Conservation (phyloP, 2,888 invertebrate species). For the Oscheius sp. region DNA sequence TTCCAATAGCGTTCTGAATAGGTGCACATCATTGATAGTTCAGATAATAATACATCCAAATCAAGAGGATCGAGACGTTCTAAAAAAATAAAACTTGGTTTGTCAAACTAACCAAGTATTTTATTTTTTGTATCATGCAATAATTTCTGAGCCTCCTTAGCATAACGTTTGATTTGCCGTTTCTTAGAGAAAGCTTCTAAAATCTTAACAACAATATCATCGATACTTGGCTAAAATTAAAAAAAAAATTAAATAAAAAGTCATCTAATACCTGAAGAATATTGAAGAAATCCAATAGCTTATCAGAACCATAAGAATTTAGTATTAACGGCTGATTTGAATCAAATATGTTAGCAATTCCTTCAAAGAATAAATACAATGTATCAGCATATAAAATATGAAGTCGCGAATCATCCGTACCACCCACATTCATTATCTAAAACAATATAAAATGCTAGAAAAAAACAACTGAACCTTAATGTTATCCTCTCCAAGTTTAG, state of each 20-base stretch:
- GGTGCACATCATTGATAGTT: conserved; percentile 89
- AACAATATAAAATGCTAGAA: background rate
- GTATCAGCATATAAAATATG: conserved; percentile 86
- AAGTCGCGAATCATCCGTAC: conserved; percentile 78
- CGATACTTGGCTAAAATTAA: conserved; percentile 39
- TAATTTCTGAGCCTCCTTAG: conserved; percentile 24
- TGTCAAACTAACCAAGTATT: background rate
- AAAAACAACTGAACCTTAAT: conserved; percentile 39
- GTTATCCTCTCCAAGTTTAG: conserved; percentile 73
- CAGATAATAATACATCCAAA: conserved; percentile 86
- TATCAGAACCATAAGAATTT: conserved; percentile 84
- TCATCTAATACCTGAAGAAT: conserved; percentile 77
- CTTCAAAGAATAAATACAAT: conserved; percentile 84
- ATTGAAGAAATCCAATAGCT: conserved; percentile 79
- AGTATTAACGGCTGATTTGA: conserved; percentile 88
- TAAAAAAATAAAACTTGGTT: background rate
- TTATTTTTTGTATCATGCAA: conserved; percentile 20
- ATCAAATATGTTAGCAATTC: conserved; percentile 80
- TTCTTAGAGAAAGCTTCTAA: conserved; percentile 45
- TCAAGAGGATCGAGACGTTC: conserved; percentile 81
- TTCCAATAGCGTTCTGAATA: conserved; percentile 88
- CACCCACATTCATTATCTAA: conserved; percentile 69
- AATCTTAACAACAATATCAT: conserved; percentile 45
- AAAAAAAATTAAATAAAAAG: background rate
- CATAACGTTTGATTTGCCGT: conserved; percentile 24